Percentiles rank a stretch among this genome's conserved stretches.
phyloP scores from a whole-genome alignment of 2,113 vertebrate species.

The Plotosus lineatus region DNA sequence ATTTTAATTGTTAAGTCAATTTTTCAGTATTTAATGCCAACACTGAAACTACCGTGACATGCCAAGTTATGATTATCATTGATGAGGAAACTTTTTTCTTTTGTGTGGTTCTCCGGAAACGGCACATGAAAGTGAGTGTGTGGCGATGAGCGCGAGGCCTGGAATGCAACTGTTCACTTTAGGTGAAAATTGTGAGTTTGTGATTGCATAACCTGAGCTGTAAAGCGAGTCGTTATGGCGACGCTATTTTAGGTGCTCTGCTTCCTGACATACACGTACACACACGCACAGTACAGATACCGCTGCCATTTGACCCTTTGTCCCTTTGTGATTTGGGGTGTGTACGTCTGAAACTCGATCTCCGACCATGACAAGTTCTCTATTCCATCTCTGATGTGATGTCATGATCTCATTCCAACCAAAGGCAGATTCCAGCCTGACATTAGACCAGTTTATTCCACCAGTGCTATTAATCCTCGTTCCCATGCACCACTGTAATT shows the following conservation, averaged over 20 bases:
- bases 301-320: slow-evolving; percentile 31
- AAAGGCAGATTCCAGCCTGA: slow-evolving; percentile 30
- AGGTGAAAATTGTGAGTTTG: slow-evolving; percentile 9
- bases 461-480: background rate
- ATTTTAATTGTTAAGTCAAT: background rate
- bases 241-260: slow-evolving; percentile 30
- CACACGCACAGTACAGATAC: slow-evolving; percentile 16
- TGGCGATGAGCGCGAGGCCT: too few species aligned
- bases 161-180: background rate
- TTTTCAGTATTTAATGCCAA: background rate
- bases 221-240: slow-evolving; percentile 24
- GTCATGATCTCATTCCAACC: slow-evolving; percentile 49
- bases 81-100: too few species aligned
- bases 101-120: too few species aligned
- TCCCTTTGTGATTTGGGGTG: slow-evolving; percentile 26
- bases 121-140: too few species aligned
- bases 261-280: slow-evolving; percentile 15
- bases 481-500: background rate
- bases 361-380: slow-evolving; percentile 35
- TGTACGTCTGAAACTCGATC: slow-evolving; percentile 47
- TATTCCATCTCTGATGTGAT: slow-evolving; percentile 40
- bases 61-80: too few species aligned
- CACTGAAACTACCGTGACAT: background rate
- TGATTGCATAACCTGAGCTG: slow-evolving; percentile 41
- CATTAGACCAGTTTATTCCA: slow-evolving; percentile 10